These are phyloP conservation scores for Oplegnathus fasciatus DNA, from an alignment of 2,113 vertebrate genomes.

Conservation along the genomic window DNA sequence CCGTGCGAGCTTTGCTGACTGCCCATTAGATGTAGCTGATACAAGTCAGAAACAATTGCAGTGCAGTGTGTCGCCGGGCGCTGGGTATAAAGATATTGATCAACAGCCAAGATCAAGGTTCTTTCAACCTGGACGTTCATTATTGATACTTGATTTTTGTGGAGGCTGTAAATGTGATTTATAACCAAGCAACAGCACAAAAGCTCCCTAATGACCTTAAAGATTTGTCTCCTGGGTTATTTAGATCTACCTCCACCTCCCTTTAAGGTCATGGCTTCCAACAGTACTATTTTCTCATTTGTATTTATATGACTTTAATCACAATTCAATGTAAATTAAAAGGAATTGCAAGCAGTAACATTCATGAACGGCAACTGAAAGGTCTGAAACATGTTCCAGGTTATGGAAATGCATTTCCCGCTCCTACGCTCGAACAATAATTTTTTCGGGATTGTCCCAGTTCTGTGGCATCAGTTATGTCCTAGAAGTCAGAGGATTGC, in stretches of 20 bases:
- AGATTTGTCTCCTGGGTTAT: neutral
- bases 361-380: neutral
- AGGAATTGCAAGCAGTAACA: neutral
- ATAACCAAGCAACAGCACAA: slow-evolving; percentile 13
- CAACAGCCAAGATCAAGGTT: slow-evolving; percentile 34
- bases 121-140: slow-evolving; percentile 51
- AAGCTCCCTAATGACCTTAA: slow-evolving; percentile 11
- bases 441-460: neutral
- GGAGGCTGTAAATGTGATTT: slow-evolving; percentile 51
- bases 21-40: slow-evolving; percentile 35
- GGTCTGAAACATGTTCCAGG: neutral
- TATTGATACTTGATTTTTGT: slow-evolving; percentile 47
- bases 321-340: neutral
- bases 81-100: slow-evolving; percentile 54
- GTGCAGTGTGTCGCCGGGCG: slow-evolving; percentile 25
- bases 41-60: slow-evolving; percentile 53
- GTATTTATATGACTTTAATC: slow-evolving; percentile 18
- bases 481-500: neutral
- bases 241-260: neutral
- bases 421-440: neutral
- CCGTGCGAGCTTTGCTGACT: slow-evolving; percentile 37
- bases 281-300: neutral
- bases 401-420: neutral
- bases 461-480: neutral
- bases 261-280: neutral